Percentiles rank a stretch among this genome's conserved stretches.
Evolutionary conservation across 2,113 vertebrate species (phyloP).

Genomic region (Bubo bubo): DNA sequence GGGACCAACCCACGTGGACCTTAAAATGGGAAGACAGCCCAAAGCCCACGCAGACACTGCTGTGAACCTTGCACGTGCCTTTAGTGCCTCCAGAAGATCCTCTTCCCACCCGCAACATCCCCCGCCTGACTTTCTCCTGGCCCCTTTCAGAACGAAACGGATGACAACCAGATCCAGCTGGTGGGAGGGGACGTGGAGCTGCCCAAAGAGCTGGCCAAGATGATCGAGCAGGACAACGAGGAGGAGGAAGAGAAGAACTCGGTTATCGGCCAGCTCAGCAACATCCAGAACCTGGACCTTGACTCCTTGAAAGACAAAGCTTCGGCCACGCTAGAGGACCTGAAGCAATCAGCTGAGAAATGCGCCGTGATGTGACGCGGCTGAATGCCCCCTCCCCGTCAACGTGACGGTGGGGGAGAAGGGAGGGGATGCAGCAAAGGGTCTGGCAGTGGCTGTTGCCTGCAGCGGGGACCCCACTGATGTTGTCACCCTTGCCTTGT

Average conservation of each 20-base stretch:
- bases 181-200: constrained; percentile 89
- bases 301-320: constrained; percentile 95
- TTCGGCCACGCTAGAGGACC: constrained; percentile 92
- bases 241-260: constrained; percentile 91
- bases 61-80: rapidly evolving
- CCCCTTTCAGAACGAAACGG: constrained; percentile 81
- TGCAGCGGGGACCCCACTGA: neutral
- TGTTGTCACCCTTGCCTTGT: neutral
- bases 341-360: constrained; percentile 95
- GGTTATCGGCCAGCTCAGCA: constrained; percentile 90
- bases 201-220: constrained; percentile 94
- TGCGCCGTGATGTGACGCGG: constrained; percentile 89
- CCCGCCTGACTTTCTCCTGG: neutral
- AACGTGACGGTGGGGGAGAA: neutral
- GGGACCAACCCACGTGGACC: neutral
- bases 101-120: neutral
- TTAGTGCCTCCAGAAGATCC: neutral
- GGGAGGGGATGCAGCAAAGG: neutral
- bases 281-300: constrained; percentile 93
- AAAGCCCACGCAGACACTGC: rapidly evolving
- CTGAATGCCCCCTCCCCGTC: neutral
- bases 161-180: constrained; percentile 95
- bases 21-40: rapidly evolving
- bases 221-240: constrained; percentile 95
- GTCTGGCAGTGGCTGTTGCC: neutral